Evolutionary conservation across 2,797 vertebrate genomes (phyloP), one percentile per base, ranked within the genome.

Genomic region (Oceanodroma leucorhoa): DNA sequence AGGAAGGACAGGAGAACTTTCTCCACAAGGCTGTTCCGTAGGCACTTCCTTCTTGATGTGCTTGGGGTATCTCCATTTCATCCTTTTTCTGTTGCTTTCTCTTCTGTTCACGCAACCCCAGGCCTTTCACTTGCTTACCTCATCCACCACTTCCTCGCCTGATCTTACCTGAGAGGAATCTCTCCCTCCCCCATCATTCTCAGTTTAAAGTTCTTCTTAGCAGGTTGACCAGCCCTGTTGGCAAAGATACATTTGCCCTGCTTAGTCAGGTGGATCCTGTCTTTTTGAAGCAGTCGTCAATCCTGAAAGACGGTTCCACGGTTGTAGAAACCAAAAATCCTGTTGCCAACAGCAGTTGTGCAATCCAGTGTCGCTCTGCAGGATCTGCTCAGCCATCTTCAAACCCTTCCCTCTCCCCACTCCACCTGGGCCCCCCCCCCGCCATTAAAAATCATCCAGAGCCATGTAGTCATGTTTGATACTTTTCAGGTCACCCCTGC

Each of bases 391-490:
- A 26, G 55, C 51, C 78, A 58, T 23, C 40, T 81, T 40, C 72
- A 38, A 87, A 38, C 17, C 20, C 18, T 10, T 53, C 11, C 24
- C 12, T 8, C 18, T 46, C 26, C 10, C 10, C 43, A 58, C 32
- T 48, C 45, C 30, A 32, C 40, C 40, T 3, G 5, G 13, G 36
- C 36, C 36, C 30, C 9, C 40, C 12, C 15, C 24, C n/a, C 1
- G 4, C n/a, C 64, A 41, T 19, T 13, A 51, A 15, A 36, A 45
- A 16, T 17, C 29, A 62, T 7, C 19, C 45, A 46, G 29, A 76
- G 40, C 20, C 65, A 29, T 1, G 5, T 1, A 27, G 26, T 29
- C 34, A 11, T 1, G 0, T 32, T 18, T 7, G 20, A 48, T 6
- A 5, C 26, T 40, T 34, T 32, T 17, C 22, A 36, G 30, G 46